Evolutionary conservation across 2,797 vertebrate genomes (phyloP).

Genomic region (Sphenopsis melanotis): DNA sequence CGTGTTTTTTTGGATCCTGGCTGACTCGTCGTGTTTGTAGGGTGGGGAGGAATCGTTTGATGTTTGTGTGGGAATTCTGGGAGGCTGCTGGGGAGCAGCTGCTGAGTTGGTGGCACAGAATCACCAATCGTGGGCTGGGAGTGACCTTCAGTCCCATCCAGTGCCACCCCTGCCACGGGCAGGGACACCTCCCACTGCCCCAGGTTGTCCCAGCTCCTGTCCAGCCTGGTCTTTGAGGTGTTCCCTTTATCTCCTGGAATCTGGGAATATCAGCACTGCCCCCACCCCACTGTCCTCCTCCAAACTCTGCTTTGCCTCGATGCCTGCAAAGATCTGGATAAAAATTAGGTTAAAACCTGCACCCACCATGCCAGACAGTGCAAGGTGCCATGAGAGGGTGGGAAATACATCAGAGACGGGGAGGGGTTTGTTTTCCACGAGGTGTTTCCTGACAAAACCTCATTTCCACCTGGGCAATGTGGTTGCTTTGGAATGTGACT

Average conservation of each 20-base stretch:
- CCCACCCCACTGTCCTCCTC: too few relatives aligned
- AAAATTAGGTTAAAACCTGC: neutral
- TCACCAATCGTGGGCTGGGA: rapidly evolving
- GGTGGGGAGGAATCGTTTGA: neutral
- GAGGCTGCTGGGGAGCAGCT: neutral
- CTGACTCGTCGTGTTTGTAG: neutral
- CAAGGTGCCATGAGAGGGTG: neutral
- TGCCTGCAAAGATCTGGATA: neutral
- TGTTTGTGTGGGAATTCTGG: neutral
- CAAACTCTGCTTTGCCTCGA: neutral
- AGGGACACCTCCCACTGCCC: neutral
- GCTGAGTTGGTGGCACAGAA: neutral
- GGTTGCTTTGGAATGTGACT: neutral
- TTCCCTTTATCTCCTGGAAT: neutral
- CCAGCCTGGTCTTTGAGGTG: neutral
- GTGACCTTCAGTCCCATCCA: neutral
- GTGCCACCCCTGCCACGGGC: neutral
- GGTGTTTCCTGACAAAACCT: neutral
- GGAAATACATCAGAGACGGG: neutral
- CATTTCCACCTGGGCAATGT: rapidly evolving
- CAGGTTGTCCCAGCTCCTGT: neutral
- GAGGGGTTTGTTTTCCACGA: neutral
- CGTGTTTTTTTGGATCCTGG: neutral
- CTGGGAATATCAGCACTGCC: neutral
- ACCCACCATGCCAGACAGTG: rapidly evolving